Conservation (phyloP, 35 echinoderm and acorn worm species). For the Lytechinus variegatus region DNA sequence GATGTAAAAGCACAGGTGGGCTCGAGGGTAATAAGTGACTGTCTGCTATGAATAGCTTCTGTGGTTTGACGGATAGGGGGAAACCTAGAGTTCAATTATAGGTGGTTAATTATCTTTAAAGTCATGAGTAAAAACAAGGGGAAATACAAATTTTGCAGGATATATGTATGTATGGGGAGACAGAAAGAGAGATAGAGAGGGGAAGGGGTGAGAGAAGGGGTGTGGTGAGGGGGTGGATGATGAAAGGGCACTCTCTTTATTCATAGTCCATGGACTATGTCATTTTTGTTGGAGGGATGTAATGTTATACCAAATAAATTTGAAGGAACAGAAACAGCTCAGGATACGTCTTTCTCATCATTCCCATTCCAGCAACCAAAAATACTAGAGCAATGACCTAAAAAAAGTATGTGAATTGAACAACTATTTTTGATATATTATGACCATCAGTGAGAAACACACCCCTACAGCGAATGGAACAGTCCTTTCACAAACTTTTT, state of each 20-base stretch:
- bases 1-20: slow-evolving; percentile 23
- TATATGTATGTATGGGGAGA: background rate
- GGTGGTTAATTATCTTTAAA: background rate
- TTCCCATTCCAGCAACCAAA: background rate
- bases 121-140: background rate
- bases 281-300: background rate
- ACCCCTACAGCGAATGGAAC: background rate
- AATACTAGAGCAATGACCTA: background rate
- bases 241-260: background rate
- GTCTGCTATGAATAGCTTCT: background rate
- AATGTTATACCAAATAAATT: background rate
- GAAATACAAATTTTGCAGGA: background rate
- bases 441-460: background rate
- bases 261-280: background rate
- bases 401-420: background rate
- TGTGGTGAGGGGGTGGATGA: background rate
- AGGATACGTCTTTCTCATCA: background rate
- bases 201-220: background rate
- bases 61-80: background rate
- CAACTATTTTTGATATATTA: background rate
- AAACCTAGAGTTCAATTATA: background rate
- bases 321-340: background rate
- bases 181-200: background rate
- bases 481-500: background rate
- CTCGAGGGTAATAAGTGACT: background rate